A percentile compares a stretch with the other conserved stretches of the same genome.
Evolutionary conservation across 1,140 invertebrate genomes (phyloP).

Genomic region (Hormaphis cornu): DNA sequence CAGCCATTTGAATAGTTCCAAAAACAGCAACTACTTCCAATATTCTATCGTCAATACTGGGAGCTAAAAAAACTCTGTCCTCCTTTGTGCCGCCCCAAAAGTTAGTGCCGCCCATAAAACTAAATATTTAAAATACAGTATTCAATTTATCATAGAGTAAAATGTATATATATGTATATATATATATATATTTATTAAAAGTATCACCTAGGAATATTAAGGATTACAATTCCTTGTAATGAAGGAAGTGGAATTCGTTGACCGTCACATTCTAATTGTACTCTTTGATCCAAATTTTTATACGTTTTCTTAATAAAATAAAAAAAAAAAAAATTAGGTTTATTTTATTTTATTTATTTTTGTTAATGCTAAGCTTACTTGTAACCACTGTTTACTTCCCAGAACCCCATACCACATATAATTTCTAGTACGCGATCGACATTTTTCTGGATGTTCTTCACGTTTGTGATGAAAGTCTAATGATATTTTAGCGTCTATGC

Average conservation of each 20-base stretch:
- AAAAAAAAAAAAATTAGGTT: conserved; percentile 16
- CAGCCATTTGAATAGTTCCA: conserved; percentile 93
- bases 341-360: neutral
- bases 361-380: neutral
- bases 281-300: conserved; percentile 90
- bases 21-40: conserved; percentile 94
- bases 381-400: conserved; percentile 41
- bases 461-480: conserved; percentile 95
- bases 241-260: conserved; percentile 83
- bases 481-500: conserved; percentile 96
- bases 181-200: conserved; percentile 4
- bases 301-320: conserved; percentile 65
- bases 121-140: conserved; percentile 41
- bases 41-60: conserved; percentile 85
- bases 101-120: conserved; percentile 97
- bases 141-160: conserved; percentile 5
- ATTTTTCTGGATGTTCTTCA: conserved; percentile 97
- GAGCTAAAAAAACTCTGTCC: conserved; percentile 76
- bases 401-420: conserved; percentile 97
- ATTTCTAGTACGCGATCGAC: conserved; percentile 83
- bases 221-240: conserved; percentile 89
- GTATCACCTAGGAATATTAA: conserved; percentile 83
- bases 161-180: neutral
- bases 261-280: conserved; percentile 86
- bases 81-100: conserved; percentile 92